Conservation (phyloP, 2,888 invertebrate genomes). For the Agonopterix alstromeriana region DNA sequence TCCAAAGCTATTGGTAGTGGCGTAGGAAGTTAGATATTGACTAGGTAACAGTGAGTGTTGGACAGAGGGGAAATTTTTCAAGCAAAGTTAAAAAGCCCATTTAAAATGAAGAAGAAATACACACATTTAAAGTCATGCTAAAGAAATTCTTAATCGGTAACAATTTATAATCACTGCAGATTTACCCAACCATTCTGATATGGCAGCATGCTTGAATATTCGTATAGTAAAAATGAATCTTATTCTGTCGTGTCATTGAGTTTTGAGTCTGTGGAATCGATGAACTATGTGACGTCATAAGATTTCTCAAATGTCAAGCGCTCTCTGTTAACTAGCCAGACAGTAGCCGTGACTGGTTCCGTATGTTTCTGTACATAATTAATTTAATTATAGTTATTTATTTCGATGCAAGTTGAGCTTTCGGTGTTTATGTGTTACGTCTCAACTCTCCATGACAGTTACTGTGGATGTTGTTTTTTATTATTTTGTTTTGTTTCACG, state of each 20-base stretch:
- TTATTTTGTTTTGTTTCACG: neutral
- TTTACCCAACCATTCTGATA: too few relatives aligned
- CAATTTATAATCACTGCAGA: too few relatives aligned
- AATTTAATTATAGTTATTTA: slow-evolving; percentile 65
- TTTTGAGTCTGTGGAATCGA: too few relatives aligned
- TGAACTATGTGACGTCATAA: too few relatives aligned
- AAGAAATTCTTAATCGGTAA: too few relatives aligned
- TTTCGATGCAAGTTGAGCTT: slow-evolving; percentile 58
- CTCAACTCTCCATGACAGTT: slow-evolving; percentile 59
- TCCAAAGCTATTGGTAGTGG: slow-evolving; percentile 68
- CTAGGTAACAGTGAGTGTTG: slow-evolving; percentile 4
- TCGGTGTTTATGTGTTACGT: slow-evolving; percentile 44
- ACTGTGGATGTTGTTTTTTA: slow-evolving; percentile 28
- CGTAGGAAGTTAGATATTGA: slow-evolving; percentile 37
- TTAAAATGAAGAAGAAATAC: too few relatives aligned
- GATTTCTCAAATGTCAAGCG: neutral
- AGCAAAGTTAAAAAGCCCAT: too few relatives aligned
- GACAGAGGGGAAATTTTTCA: neutral
- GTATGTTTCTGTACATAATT: slow-evolving; percentile 56
- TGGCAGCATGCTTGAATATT: too few relatives aligned
- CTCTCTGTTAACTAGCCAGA: slow-evolving; percentile 2
- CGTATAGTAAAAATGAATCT: too few relatives aligned
- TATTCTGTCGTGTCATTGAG: too few relatives aligned
- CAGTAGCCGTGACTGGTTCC: slow-evolving; percentile 41
- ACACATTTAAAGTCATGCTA: too few relatives aligned